Percentiles rank a stretch among this genome's conserved stretches.
These are phyloP conservation scores for Daubentonia madagascariensis DNA, from an alignment of 2,113 vertebrate species.

Conservation along the genomic window DNA sequence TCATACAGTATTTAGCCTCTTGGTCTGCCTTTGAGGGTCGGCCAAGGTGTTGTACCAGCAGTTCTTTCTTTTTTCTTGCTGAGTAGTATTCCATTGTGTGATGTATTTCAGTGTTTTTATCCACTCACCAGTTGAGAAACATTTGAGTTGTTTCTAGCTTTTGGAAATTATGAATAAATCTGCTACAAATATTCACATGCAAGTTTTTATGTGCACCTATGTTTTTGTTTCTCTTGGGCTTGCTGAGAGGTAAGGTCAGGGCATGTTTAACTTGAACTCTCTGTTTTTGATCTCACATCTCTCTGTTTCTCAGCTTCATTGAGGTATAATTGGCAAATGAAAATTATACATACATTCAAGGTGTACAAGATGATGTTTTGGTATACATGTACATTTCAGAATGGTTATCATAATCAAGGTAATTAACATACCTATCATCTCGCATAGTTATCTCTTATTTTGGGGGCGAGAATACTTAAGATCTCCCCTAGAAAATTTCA, in stretches of 20 bases:
- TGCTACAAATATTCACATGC: not conserved
- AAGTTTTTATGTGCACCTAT: not conserved
- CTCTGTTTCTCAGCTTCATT: not conserved
- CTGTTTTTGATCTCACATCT: not conserved
- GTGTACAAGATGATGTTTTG: not conserved
- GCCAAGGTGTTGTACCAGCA: not conserved
- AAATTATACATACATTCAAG: not conserved
- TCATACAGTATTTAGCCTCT: not conserved
- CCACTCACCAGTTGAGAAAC: not conserved
- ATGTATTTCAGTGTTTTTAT: not conserved
- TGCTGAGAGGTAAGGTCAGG: not conserved
- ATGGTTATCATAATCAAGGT: not conserved
- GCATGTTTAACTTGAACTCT: not conserved
- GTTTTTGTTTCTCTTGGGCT: not conserved
- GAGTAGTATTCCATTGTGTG: not conserved
- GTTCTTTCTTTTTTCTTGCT: not conserved
- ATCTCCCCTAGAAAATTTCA: not conserved
- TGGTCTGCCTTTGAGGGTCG: not conserved
- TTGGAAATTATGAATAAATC: not conserved
- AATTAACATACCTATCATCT: not conserved
- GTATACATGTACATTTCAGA: not conserved
- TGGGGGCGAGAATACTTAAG: not conserved
- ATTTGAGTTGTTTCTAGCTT: not conserved
- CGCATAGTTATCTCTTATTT: not conserved
- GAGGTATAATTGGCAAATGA: not conserved